Evolutionary conservation across 2,888 invertebrate genomes (phyloP).

Genomic region (Hipparchia semele): DNA sequence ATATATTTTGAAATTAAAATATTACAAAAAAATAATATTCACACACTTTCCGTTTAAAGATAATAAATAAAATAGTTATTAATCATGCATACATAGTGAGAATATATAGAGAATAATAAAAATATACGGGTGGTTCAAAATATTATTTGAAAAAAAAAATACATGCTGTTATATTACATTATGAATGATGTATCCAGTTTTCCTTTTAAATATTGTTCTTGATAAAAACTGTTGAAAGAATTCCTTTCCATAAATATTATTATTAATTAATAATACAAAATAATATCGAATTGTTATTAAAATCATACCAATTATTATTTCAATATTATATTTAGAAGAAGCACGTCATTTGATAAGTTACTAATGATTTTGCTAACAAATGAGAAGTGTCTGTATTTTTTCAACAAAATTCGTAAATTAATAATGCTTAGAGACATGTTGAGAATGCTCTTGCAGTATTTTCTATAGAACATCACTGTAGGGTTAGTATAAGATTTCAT

Average conservation of each 20-base stretch:
- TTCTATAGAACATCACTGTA: background rate
- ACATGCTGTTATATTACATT: constrained; percentile 45
- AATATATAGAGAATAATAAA: constrained; percentile 61
- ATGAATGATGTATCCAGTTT: constrained; percentile 46
- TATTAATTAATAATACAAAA: constrained; percentile 11
- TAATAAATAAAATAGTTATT: constrained; percentile 51
- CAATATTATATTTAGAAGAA: constrained; percentile 40
- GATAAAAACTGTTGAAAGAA: constrained; percentile 22
- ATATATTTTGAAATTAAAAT: constrained; percentile 43
- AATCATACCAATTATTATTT: constrained; percentile 22
- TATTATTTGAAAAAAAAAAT: constrained; percentile 48
- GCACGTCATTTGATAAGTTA: constrained; percentile 50
- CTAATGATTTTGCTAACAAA: constrained; percentile 46
- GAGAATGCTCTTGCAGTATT: background rate
- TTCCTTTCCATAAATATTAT: constrained; percentile 19
- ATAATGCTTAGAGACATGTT: background rate
- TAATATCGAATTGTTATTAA: constrained; percentile 8
- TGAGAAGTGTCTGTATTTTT: constrained; percentile 44
- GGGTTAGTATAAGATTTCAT: too few relatives aligned
- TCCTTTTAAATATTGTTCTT: constrained; percentile 42
- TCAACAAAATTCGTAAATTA: constrained; percentile 11
- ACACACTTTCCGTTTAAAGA: constrained; percentile 38
- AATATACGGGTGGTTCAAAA: constrained; percentile 76
- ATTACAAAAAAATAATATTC: constrained; percentile 24
- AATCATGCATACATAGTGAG: constrained; percentile 71